Base-by-base conservation (phyloP, 2,888 invertebrate genomes). In the Stegana nigrithorax region DNA sequence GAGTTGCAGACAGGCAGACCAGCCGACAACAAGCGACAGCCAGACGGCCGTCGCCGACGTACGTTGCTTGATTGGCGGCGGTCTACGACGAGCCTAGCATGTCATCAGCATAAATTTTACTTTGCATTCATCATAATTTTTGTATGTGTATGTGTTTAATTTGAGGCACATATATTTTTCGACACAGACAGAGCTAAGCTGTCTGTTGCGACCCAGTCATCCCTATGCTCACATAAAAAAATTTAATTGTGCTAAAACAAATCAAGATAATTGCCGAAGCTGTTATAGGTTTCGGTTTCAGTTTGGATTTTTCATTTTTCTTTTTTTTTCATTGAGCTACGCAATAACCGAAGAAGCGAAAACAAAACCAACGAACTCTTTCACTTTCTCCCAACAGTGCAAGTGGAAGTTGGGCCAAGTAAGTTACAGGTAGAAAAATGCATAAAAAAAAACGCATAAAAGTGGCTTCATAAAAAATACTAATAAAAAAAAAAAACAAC, bases 61-160 rank as follows among this genome's bases (percentile, higher is more conserved):
- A 42, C 42, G 36, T 56, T 62, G 19, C 70, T 67, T 66, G 45
- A 65, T 66, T 62, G 23, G 50, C 10, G 67, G 67, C 73, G 68
- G 71, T 58, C 25, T 58, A 65, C 68, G 64, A 68, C 26, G 42
- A 14, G 50, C 65, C 65, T 69, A 64, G 65, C 67, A 72, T 77
- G 75, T 79, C 80, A 79, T 77, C 78, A 77, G 70, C 78, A 77
- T 77, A 77, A 77, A 77, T 77, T 77, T 75, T 68, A 70, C 66
- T 72, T 71, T 69, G 66, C 73, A 77, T 77, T 77, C 78, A 79
- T 77, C 78, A 79, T 71, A 73, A 77, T 77, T 78, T 77, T 65
- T 70, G 14, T 32, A 6, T 17, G 12, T 12, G 21, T 23, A 72
- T 75, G 70, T 70, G 74, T 78, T 75, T 76, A 75, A 78, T 75